A percentile compares a stretch with the other conserved stretches of the same genome.
phyloP scores from a whole-genome alignment of 2,888 invertebrate species.

The Drosophila paramelanica region DNA sequence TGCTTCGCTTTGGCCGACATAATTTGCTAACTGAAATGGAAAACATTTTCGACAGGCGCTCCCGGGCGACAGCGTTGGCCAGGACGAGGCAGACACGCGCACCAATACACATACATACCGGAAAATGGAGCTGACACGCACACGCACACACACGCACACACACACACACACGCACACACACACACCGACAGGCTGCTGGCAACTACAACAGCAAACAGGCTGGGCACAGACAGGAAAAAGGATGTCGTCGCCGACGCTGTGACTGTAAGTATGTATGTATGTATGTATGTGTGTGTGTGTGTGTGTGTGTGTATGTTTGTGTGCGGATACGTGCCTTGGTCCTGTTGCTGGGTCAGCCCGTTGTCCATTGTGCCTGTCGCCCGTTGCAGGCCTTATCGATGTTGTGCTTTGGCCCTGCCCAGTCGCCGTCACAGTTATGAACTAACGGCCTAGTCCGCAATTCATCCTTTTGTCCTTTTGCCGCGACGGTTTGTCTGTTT shows the following conservation, averaged over 20 bases:
- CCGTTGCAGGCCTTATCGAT: slow-evolving; percentile 71
- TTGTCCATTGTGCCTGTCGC: slow-evolving; percentile 66
- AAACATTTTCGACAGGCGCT: slow-evolving; percentile 79
- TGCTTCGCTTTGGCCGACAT: slow-evolving; percentile 73
- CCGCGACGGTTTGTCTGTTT: slow-evolving; percentile 2
- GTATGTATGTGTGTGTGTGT: slow-evolving; percentile 2
- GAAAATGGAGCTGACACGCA: slow-evolving; percentile 29
- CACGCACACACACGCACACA: slow-evolving; percentile 34
- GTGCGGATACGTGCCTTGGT: slow-evolving; percentile 22
- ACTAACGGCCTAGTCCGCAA: slow-evolving; percentile 42
- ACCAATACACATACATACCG: slow-evolving; percentile 66
- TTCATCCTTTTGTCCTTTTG: slow-evolving; percentile 45
- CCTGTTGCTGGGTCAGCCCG: slow-evolving; percentile 62
- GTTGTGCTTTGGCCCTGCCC: slow-evolving; percentile 18
- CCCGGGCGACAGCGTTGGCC: slow-evolving; percentile 27
- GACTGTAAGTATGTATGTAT: not conserved
- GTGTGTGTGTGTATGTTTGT: slow-evolving; percentile 14
- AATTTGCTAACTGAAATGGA: slow-evolving; percentile 81
- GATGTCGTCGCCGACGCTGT: slow-evolving; percentile 69
- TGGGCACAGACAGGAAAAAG: slow-evolving; percentile 73
- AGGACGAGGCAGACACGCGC: slow-evolving; percentile 77
- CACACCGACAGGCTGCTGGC: slow-evolving; percentile 22
- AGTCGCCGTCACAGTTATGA: slow-evolving; percentile 44
- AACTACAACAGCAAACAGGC: slow-evolving; percentile 40
- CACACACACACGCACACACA: slow-evolving; percentile 30